Base-by-base conservation (phyloP, 2,797 vertebrate species). In the Hydrocynus forskahlii region DNA sequence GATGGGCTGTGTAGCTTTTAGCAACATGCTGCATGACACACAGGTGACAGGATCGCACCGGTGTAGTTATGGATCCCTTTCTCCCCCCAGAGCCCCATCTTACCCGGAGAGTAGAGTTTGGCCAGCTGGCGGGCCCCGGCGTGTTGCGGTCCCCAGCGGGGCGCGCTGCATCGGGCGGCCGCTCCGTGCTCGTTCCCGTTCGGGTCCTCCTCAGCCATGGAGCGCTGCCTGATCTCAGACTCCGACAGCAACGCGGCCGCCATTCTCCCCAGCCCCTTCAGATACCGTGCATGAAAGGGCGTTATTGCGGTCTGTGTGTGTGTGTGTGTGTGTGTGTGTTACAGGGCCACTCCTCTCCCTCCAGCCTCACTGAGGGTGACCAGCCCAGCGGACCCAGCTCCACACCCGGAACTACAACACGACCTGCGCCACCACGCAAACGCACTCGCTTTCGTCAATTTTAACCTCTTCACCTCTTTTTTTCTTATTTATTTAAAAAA, bases 121-220 rank as follows among this genome's bases (percentile, higher is more conserved):
- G 94, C 94, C 5, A 95, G 92, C 90, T 94, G 92, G 2, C 91
- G 90, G 86, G 95, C 94, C 64, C 95, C 94, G 40, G 94, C 93
- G 88, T 95, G 94, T 88, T 93, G 93, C 78, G 93, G 93, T 87
- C 94, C 94, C 94, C 94, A 94, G 87, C 93, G 94, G 75, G 94
- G 94, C 60, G 86, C 91, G 59, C 91, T 85, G 90, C 93, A 93
- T 88, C 88, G 93, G 67, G 93, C 93, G 50, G 93, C 94, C 91
- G 92, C 92, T 62, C 94, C 94, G n/a, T 94, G 94, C 88, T 95
- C 94, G 43, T 95, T 95, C 70, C 94, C 93, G 90, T 95, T 95
- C 90, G 94, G 95, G 89, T 95, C 94, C 90, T 95, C 94, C 88
- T 95, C 95, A 84, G 95, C 94, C 93, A 95, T 95, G 85, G 95